phyloP scores from a whole-genome alignment of 2,113 vertebrate species.

The Tonatia bakeri region DNA sequence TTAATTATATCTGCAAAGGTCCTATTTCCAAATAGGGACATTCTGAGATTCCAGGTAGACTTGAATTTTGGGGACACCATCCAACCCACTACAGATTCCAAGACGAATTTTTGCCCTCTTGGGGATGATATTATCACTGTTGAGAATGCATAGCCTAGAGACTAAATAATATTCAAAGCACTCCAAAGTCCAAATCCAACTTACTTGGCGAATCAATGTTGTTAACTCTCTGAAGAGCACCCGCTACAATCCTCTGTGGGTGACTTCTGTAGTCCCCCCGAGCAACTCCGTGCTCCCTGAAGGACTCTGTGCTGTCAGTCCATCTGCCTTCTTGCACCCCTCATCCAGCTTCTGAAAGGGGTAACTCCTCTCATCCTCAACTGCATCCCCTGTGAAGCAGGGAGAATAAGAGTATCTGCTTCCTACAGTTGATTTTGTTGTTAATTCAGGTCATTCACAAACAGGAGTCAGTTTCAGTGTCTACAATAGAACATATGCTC shows the following conservation, averaged over 20 bases:
- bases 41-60: background rate
- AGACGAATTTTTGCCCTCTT: background rate
- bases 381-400: background rate
- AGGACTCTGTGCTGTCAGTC: background rate
- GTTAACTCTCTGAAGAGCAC: background rate
- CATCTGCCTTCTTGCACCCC: background rate
- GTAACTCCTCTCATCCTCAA: background rate
- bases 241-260: background rate
- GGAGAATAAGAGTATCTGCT: background rate
- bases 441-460: background rate
- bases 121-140: background rate
- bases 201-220: background rate
- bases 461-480: background rate
- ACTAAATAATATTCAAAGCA: background rate
- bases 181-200: background rate
- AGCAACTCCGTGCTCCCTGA: fast-evolving
- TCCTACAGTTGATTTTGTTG: background rate
- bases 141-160: background rate
- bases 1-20: background rate
- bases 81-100: background rate
- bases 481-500: background rate
- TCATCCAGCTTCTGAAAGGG: background rate
- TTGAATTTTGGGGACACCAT: background rate
- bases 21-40: background rate
- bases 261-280: background rate